Evolutionary conservation across 2,797 vertebrate genomes (phyloP).

Genomic region (Oreochromis grahami): DNA sequence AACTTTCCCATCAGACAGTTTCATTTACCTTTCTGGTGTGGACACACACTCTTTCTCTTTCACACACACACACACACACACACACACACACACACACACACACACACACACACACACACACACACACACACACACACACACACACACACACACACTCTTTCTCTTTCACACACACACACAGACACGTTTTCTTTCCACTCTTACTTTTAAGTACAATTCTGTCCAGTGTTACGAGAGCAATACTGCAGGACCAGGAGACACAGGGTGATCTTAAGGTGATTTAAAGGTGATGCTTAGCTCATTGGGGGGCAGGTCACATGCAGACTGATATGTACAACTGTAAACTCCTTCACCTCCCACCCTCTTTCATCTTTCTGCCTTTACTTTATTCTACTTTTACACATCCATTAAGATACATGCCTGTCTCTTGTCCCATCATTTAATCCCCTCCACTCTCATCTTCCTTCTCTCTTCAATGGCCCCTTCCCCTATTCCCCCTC

Average conservation of each 20-base stretch:
- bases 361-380: background rate
- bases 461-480: background rate
- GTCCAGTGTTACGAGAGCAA: constrained; percentile 47
- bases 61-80: constrained; percentile 3
- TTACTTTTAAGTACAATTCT: constrained; percentile 16
- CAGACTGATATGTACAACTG: constrained; percentile 71
- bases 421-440: background rate
- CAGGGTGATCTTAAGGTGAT: constrained; percentile 24
- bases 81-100: background rate
- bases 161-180: accelerated
- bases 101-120: background rate
- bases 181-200: background rate
- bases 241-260: constrained; percentile 40
- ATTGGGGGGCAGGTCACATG: constrained; percentile 56
- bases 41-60: constrained; percentile 1
- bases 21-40: constrained; percentile 12
- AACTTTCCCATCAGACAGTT: constrained; percentile 18
- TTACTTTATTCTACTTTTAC: background rate
- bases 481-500: background rate
- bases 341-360: constrained; percentile 30
- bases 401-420: background rate
- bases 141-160: background rate
- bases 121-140: background rate
- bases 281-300: constrained; percentile 44
- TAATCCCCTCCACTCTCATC: background rate